These are phyloP conservation scores for Platysternon megacephalum DNA, from an alignment of 2,113 vertebrate genomes.

Conservation along the genomic window DNA sequence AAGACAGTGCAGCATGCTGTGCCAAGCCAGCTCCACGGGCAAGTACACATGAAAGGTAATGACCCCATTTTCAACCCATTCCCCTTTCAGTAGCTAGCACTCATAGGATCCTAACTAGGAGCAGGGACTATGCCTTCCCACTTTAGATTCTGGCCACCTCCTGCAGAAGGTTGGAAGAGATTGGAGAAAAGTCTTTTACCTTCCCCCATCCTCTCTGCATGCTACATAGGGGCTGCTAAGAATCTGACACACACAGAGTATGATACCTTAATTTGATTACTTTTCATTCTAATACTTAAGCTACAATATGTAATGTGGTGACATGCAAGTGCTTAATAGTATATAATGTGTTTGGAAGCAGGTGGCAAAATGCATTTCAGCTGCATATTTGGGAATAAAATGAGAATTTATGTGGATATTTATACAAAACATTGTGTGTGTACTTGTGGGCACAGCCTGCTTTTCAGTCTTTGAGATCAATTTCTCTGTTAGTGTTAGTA, in stretches of 20 bases:
- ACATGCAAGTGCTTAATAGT: fast-evolving
- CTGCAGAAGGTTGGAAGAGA: background rate
- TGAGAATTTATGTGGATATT: background rate
- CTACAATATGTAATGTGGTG: background rate
- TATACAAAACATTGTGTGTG: background rate
- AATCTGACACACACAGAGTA: background rate
- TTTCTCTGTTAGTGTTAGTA: fast-evolving
- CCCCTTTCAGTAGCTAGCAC: background rate
- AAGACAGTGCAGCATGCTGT: background rate
- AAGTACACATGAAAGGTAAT: background rate
- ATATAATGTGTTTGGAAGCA: background rate
- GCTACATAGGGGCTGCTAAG: background rate
- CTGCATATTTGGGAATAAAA: background rate
- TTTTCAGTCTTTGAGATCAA: background rate
- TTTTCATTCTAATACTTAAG: background rate
- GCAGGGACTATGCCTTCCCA: background rate
- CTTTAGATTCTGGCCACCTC: background rate
- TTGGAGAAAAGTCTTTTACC: background rate
- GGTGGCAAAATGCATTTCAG: background rate
- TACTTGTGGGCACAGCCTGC: background rate
- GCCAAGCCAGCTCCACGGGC: background rate
- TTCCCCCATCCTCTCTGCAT: background rate
- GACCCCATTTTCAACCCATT: background rate
- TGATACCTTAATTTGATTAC: background rate
- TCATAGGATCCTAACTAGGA: background rate